Conservation (phyloP, 2,113 vertebrate species). For the Tachysurus fulvidraco region DNA sequence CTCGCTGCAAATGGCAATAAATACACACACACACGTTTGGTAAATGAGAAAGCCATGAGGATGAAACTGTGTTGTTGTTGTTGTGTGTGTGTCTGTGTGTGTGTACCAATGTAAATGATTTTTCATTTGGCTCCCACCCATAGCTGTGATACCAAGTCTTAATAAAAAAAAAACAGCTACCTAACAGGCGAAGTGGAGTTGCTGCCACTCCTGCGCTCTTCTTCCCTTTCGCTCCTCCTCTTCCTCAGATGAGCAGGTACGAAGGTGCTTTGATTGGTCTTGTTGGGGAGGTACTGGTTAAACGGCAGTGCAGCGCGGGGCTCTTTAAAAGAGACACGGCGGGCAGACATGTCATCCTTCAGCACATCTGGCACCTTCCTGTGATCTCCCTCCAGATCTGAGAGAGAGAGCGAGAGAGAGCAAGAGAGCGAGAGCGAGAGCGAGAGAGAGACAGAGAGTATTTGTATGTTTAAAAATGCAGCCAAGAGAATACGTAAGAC, state of each 20-base stretch:
- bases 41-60: not conserved
- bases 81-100: not conserved
- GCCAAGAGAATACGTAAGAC: conserved; percentile 2
- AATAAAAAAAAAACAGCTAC: not conserved
- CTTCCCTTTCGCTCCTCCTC: conserved; percentile 81
- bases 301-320: conserved; percentile 87
- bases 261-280: conserved; percentile 87
- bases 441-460: not conserved
- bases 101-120: not conserved
- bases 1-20: conserved; percentile 29
- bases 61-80: not conserved
- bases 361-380: conserved; percentile 90
- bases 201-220: conserved; percentile 87
- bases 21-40: not conserved
- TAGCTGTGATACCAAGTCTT: not conserved
- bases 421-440: not conserved
- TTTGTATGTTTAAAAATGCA: not conserved
- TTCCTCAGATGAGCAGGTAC: conserved; percentile 83
- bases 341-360: conserved; percentile 95
- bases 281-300: conserved; percentile 98
- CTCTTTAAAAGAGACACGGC: conserved; percentile 85
- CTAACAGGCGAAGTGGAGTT: conserved; percentile 69
- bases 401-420: not conserved
- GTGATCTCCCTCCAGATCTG: conserved; percentile 86
- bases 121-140: not conserved